phyloP scores from a whole-genome alignment of 2,797 vertebrate genomes.

The Poecilia gillii region DNA sequence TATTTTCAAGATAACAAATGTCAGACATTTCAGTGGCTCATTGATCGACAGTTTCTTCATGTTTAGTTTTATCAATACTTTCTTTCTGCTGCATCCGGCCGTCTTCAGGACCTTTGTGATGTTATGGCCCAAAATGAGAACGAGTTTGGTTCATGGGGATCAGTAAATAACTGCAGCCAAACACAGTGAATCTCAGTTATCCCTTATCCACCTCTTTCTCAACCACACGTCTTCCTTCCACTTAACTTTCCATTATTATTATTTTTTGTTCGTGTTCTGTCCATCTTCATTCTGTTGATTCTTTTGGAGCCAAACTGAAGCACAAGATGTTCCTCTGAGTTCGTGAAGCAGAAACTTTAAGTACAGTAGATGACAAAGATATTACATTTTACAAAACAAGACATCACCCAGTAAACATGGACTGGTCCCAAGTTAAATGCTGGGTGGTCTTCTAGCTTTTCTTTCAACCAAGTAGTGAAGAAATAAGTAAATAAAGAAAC shows the following conservation, averaged over 20 bases:
- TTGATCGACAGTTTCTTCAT: neutral
- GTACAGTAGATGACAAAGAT: neutral
- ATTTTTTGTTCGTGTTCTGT: neutral
- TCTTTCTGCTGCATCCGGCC: too few relatives aligned
- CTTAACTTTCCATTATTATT: neutral
- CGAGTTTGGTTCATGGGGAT: too few relatives aligned
- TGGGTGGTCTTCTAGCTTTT: neutral
- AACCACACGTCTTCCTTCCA: neutral
- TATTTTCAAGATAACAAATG: neutral
- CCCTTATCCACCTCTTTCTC: neutral
- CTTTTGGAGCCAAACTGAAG: neutral
- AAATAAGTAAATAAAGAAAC: constrained; percentile 1
- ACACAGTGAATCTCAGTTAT: neutral
- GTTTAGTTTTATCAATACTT: too few relatives aligned
- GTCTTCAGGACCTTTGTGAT: too few relatives aligned
- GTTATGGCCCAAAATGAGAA: too few relatives aligned
- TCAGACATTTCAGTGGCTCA: neutral
- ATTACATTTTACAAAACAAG: neutral
- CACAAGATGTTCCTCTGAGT: constrained; percentile 31
- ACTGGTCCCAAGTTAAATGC: neutral
- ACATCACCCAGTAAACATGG: neutral
- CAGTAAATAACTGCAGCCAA: neutral
- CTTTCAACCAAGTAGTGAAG: neutral
- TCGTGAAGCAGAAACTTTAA: neutral
- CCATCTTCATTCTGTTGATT: constrained; percentile 1